Evolutionary conservation across 2,113 vertebrate genomes (phyloP), one percentile per base, ranked within the genome.

Genomic region (Gavia stellata): DNA sequence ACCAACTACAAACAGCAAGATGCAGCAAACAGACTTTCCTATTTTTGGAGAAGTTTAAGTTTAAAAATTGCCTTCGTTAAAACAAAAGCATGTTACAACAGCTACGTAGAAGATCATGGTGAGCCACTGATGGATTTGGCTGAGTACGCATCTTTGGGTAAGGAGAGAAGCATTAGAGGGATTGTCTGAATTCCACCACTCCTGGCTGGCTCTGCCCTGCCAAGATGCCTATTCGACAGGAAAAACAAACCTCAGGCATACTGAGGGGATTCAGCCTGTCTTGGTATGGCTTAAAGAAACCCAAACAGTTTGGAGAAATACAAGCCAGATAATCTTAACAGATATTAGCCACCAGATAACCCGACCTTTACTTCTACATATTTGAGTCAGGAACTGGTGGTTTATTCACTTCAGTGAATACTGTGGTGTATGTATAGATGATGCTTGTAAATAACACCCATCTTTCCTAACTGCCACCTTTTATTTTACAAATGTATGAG

Each of bases 131-230:
- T 23, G 13, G 15, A 59, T 77, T 34, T 56, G 59, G 16, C 52
- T 45, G 42, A 81, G 55, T 11, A 62, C 78, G 78, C 3, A 17
- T 50, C 31, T 74, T 40, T 11, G 14, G 18, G 16, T 49, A 77
- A 53, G 40, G 23, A 81, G 3, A 66, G 17, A 52, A 90, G 31
- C 0, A 0, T 58, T 17, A 34, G 12, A 62, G 16, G 4, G 26
- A 17, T 6, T 16, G 7, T 38, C 12, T 17, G 18, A 78, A n/a
- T 16, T 28, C 31, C 53, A 77, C 14, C 45, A n/a, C 52, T 68
- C 31, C 62, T 8, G 47, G 18, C 16, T 36, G 38, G 12, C 34
- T 86, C 75, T 50, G 66, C 62, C 63, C 49, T 28, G 56, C 42
- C 1, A 1, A 7, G 12, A 16, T 52, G 19, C 16, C 45, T 40